Evolutionary conservation across 2,888 invertebrate species (phyloP).

Genomic region (Meghimatium bilineatum): DNA sequence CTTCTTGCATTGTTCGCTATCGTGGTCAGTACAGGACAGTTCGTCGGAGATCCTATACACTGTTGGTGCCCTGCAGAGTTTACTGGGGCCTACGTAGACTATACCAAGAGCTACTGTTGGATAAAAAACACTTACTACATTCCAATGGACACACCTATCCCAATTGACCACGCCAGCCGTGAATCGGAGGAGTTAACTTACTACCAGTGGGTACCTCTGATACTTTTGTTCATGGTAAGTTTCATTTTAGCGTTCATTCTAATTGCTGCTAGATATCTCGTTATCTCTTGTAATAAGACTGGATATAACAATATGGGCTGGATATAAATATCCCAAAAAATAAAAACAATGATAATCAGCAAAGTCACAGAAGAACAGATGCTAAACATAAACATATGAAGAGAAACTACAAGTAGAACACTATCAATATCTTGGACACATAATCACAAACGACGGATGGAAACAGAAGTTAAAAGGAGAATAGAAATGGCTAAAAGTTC

Average conservation of each 20-base stretch:
- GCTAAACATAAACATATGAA: too few relatives aligned
- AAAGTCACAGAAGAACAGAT: too few relatives aligned
- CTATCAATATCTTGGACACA: too few relatives aligned
- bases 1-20: constrained; percentile 70
- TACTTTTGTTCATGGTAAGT: constrained; percentile 61
- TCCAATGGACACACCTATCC: constrained; percentile 70
- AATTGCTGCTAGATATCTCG: too few relatives aligned
- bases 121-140: constrained; percentile 73
- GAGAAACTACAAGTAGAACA: too few relatives aligned
- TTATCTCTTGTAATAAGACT: too few relatives aligned
- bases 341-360: too few relatives aligned
- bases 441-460: too few relatives aligned
- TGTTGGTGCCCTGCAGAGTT: constrained; percentile 65
- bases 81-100: constrained; percentile 67
- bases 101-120: constrained; percentile 72
- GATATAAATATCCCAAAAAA: too few relatives aligned
- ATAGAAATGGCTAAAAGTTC: too few relatives aligned
- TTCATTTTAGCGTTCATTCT: neutral
- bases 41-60: constrained; percentile 72
- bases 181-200: constrained; percentile 68
- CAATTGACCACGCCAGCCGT: constrained; percentile 63
- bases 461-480: too few relatives aligned
- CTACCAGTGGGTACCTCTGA: constrained; percentile 72
- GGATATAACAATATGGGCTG: too few relatives aligned
- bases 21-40: constrained; percentile 69